Percentiles rank a stretch among this genome's conserved stretches.
Conservation (phyloP, 2,888 invertebrate genomes). For the Pterobdella sp. region DNA sequence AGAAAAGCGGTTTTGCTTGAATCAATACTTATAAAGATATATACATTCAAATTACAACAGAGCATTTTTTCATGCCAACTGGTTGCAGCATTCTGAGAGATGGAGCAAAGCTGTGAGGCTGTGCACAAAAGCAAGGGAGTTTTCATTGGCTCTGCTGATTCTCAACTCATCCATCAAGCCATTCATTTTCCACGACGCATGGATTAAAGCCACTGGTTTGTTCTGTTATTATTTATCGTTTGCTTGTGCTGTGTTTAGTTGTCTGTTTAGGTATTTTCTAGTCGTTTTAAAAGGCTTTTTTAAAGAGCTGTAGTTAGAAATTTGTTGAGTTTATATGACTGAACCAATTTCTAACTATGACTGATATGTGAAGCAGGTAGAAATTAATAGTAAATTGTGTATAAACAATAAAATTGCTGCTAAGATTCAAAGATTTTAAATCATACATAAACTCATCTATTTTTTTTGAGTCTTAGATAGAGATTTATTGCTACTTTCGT, state of each 20-base stretch:
- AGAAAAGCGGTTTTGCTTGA: background rate
- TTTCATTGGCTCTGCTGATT: constrained; percentile 75
- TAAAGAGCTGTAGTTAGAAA: background rate
- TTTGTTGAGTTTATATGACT: no score
- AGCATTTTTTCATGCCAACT: constrained; percentile 87
- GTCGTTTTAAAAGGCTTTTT: background rate
- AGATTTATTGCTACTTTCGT: background rate
- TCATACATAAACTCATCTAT: no score
- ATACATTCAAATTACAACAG: constrained; percentile 41
- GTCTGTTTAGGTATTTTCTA: background rate
- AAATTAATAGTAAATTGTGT: no score
- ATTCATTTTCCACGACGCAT: constrained; percentile 83
- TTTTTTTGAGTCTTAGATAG: background rate
- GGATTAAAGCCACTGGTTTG: constrained; percentile 78
- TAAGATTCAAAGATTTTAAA: no score
- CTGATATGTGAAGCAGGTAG: no score
- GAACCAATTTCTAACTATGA: no score
- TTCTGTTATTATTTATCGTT: background rate
- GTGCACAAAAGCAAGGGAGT: constrained; percentile 75
- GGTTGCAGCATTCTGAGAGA: constrained; percentile 72
- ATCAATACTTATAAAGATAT: background rate
- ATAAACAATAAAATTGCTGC: no score
- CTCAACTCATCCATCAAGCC: constrained; percentile 85
- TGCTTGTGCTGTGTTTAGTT: no score
- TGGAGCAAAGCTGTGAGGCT: constrained; percentile 82